phyloP scores from a whole-genome alignment of 1,140 invertebrate genomes.

The Papilio machaon region DNA sequence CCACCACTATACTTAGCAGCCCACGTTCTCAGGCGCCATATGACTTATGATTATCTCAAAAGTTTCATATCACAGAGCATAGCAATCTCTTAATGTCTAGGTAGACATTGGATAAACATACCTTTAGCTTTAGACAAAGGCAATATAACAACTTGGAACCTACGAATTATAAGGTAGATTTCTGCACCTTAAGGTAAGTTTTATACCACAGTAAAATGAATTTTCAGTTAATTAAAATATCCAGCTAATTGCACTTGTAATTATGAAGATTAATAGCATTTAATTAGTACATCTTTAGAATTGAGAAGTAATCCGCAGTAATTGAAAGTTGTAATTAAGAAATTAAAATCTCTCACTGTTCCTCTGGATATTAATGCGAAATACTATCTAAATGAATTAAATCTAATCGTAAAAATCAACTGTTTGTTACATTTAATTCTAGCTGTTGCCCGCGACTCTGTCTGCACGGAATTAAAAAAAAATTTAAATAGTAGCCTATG shows the following conservation, averaged over 20 bases:
- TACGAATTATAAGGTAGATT: not conserved
- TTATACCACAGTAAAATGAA: not conserved
- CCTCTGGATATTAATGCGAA: not conserved
- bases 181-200: not conserved
- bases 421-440: too few species aligned
- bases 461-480: too few species aligned
- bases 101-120: not conserved
- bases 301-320: not conserved
- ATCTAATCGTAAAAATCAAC: not conserved
- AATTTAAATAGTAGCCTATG: too few species aligned
- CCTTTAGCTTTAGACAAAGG: not conserved
- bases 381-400: not conserved
- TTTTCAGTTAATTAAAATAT: not conserved
- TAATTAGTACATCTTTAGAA: not conserved
- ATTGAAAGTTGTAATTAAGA: not conserved
- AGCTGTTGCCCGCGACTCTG: too few species aligned
- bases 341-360: not conserved
- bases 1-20: conserved; percentile 35
- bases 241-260: not conserved
- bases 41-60: conserved; percentile 40
- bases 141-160: not conserved
- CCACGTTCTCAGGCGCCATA: conserved; percentile 38
- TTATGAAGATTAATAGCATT: not conserved
- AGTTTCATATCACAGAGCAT: conserved; percentile 40
- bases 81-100: conserved; percentile 27